These are phyloP conservation scores for Haplotaxodon microlepis DNA, from an alignment of 2,113 vertebrate species.

Conservation along the genomic window DNA sequence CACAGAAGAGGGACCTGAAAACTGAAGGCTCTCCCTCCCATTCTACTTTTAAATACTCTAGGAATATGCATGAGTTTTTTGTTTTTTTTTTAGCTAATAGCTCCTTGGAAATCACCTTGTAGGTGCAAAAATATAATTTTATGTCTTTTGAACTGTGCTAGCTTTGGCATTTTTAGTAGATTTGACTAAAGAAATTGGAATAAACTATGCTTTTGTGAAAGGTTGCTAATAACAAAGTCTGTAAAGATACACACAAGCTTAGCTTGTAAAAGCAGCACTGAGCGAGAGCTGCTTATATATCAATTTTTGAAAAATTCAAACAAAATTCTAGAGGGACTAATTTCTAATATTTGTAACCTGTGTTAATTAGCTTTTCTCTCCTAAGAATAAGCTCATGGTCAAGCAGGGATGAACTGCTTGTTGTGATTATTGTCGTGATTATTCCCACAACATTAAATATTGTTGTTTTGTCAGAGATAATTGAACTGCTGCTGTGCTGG, in stretches of 20 bases:
- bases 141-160: background rate
- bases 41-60: background rate
- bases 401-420: background rate
- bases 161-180: background rate
- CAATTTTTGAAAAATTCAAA: background rate
- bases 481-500: background rate
- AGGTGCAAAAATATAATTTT: background rate
- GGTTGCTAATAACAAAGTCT: background rate
- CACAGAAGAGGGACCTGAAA: background rate
- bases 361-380: background rate
- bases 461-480: background rate
- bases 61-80: background rate
- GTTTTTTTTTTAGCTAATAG: background rate
- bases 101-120: background rate
- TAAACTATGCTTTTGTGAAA: background rate
- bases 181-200: background rate
- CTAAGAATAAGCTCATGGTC: background rate
- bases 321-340: background rate
- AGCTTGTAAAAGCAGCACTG: background rate
- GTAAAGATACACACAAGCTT: background rate
- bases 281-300: background rate
- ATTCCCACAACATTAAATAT: background rate
- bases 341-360: background rate
- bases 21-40: background rate
- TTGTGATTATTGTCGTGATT: background rate